These are phyloP conservation scores for Ammodytes dubius DNA, from an alignment of 2,113 vertebrate species.

Conservation along the genomic window DNA sequence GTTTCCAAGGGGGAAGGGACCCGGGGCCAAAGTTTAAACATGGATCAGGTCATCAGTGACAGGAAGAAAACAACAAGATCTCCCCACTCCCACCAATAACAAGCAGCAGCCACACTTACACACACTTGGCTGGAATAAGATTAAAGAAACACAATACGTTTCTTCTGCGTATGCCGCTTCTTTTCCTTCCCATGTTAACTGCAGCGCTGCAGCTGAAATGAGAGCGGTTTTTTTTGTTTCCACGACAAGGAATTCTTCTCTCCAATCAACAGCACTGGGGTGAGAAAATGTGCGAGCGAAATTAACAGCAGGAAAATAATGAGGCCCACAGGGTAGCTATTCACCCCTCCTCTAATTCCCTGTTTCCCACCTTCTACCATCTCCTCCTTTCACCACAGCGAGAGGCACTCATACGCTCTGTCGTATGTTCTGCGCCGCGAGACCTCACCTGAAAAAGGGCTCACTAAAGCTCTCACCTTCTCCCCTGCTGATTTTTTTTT, in stretches of 20 bases:
- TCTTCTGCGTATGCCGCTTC: conserved; percentile 12
- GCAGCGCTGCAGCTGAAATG: conserved; percentile 47
- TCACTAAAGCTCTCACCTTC: conserved; percentile 65
- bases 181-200: conserved; percentile 25
- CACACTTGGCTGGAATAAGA: conserved; percentile 17
- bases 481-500: conserved; percentile 18
- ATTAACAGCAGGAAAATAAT: conserved; percentile 91
- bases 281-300: conserved; percentile 87
- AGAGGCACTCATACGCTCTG: conserved; percentile 58
- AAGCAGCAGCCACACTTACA: conserved; percentile 48
- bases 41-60: conserved; percentile 81
- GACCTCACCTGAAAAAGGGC: conserved; percentile 71
- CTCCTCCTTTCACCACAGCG: conserved; percentile 68
- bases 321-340: conserved; percentile 86
- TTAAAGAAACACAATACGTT: background rate
- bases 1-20: conserved; percentile 62
- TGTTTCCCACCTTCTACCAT: conserved; percentile 83
- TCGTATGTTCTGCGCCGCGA: conserved; percentile 57
- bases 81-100: conserved; percentile 51
- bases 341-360: conserved; percentile 82
- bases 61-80: conserved; percentile 77
- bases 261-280: conserved; percentile 86
- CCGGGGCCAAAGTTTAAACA: conserved; percentile 78
- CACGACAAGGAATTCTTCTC: conserved; percentile 72
- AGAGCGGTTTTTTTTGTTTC: conserved; percentile 68